Evolutionary conservation across 2,888 invertebrate species (phyloP), one percentile per base, ranked within the genome.

Genomic region (Crepidodera aurea): DNA sequence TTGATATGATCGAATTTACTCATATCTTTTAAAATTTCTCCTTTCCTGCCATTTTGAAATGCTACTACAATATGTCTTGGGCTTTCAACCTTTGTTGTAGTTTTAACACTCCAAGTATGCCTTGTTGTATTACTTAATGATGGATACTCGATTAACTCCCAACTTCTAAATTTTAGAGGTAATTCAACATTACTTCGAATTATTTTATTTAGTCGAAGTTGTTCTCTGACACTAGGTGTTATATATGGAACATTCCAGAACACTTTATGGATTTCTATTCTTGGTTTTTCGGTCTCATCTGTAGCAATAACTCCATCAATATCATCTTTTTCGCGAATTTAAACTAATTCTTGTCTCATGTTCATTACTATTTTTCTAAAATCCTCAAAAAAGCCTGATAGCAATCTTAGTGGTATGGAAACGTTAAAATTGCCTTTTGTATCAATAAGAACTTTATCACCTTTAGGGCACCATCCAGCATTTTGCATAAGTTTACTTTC

Each of bases 331-430:
- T 57, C 65, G 62, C 8, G 53, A 29, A 65, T 62, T 22, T 64
- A 27, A n/a, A 66, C 60, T 18, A 68, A 51, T 56, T 64, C 67
- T 39, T 69, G 69, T 56, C 34, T 50, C 34, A 66, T 42, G 44
- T 66, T 66, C 6, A 66, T n/a, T n/a, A n/a, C n/a, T n/a, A n/a
- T n/a, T n/a, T n/a, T n/a, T n/a, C n/a, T n/a, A n/a, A n/a, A n/a
- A n/a, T n/a, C n/a, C n/a, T n/a, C n/a, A n/a, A n/a, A n/a, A n/a
- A n/a, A n/a, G n/a, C n/a, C n/a, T n/a, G n/a, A n/a, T n/a, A n/a
- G n/a, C n/a, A n/a, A n/a, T n/a, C n/a, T n/a, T n/a, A n/a, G n/a
- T n/a, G n/a, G n/a, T n/a, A n/a, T n/a, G n/a, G n/a, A n/a, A n/a
- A n/a, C n/a, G n/a, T n/a, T n/a, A n/a, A n/a, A n/a, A n/a, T n/a